phyloP scores from a whole-genome alignment of 1,140 invertebrate genomes.

The Drosophila trapezifrons region DNA sequence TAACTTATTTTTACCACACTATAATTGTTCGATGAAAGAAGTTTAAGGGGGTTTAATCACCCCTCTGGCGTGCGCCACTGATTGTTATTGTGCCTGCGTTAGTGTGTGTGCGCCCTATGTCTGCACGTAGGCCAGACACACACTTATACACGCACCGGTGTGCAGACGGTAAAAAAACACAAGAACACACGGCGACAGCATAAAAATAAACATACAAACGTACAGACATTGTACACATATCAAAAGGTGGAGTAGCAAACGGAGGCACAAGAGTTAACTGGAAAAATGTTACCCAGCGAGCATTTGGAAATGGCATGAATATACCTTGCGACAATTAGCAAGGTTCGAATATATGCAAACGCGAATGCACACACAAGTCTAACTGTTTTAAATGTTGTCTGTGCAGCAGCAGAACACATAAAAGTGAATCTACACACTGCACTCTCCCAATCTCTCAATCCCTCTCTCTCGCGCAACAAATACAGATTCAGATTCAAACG shows the following conservation, averaged over 20 bases:
- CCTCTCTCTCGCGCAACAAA: constrained; percentile 12
- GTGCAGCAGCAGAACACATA: constrained; percentile 53
- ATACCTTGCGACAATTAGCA: constrained; percentile 29
- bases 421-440: constrained; percentile 68
- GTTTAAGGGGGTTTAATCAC: too few species aligned
- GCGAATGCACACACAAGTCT: constrained; percentile 14
- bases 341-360: constrained; percentile 17
- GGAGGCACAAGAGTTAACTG: constrained; percentile 61
- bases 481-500: constrained; percentile 50
- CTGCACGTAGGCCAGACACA: constrained; percentile 76
- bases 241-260: constrained; percentile 33
- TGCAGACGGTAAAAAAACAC: constrained; percentile 54
- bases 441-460: constrained; percentile 6
- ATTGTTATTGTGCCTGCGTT: constrained; percentile 41
- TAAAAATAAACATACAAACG: constrained; percentile 70
- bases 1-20: too few species aligned
- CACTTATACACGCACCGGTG: constrained; percentile 43
- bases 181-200: constrained; percentile 73
- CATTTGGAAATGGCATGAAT: constrained; percentile 14
- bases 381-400: constrained; percentile 44
- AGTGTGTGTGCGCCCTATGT: constrained; percentile 49
- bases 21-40: too few species aligned
- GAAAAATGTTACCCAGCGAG: constrained; percentile 68
- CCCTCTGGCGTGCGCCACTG: neutral
- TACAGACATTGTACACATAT: constrained; percentile 23